Evolutionary conservation across 2,113 vertebrate species (phyloP).

Genomic region (Nyctibius bracteatus): DNA sequence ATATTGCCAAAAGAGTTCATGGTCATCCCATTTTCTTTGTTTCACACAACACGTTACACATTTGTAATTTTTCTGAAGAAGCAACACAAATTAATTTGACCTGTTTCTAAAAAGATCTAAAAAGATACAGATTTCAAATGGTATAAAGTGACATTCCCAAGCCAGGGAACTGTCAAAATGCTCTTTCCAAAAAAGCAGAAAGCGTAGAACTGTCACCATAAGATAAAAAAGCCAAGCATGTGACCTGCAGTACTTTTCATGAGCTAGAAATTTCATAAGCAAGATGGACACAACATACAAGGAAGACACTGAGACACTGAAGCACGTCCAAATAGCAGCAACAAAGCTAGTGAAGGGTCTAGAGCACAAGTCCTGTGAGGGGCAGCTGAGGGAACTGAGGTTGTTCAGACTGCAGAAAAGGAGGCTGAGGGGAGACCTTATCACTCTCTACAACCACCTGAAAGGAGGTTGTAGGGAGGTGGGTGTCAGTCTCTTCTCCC

Average conservation of each 20-base stretch:
- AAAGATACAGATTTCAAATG: not conserved
- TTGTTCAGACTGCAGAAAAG: not conserved
- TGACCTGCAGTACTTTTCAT: not conserved
- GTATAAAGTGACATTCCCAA: not conserved
- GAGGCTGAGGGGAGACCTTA: not conserved
- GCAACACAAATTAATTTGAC: not conserved
- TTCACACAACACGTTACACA: not conserved
- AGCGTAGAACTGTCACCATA: not conserved
- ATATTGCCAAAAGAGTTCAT: not conserved
- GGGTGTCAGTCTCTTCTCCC: not conserved
- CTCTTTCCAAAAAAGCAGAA: not conserved
- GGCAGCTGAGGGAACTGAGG: not conserved
- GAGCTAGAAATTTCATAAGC: not conserved
- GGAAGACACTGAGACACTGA: not conserved
- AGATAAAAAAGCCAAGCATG: not conserved
- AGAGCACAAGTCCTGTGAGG: not conserved
- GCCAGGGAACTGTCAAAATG: not conserved
- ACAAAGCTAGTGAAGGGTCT: accelerated
- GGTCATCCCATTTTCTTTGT: not conserved
- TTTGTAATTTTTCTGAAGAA: not conserved
- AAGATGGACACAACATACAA: not conserved
- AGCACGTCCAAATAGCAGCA: not conserved
- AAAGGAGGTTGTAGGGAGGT: not conserved
- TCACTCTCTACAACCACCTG: not conserved
- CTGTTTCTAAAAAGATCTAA: not conserved